phyloP scores from a whole-genome alignment of 2,888 invertebrate genomes.

The Coelinius sp. region DNA sequence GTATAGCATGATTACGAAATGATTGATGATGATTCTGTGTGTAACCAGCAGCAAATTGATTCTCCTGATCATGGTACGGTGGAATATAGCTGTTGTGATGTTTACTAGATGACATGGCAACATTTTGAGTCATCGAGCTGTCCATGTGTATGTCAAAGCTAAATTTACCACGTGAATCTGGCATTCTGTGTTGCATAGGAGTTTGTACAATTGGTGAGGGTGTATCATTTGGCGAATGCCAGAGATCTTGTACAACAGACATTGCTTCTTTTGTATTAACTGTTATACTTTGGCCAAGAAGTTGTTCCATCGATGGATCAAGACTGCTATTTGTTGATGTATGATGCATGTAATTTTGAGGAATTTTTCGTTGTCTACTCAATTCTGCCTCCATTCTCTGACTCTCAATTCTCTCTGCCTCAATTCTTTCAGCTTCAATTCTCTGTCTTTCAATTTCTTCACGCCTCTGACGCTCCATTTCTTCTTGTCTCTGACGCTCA shows the following conservation, averaged over 20 bases:
- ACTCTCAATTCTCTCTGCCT: slow-evolving; percentile 38
- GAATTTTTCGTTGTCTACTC: slow-evolving; percentile 59
- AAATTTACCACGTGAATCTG: slow-evolving; percentile 58
- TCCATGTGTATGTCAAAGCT: slow-evolving; percentile 68
- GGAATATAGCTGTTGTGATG: slow-evolving; percentile 57
- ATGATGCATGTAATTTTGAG: slow-evolving; percentile 61
- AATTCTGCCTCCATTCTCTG: slow-evolving; percentile 57
- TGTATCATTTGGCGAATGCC: slow-evolving; percentile 67
- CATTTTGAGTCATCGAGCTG: slow-evolving; percentile 68
- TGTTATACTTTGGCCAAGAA: slow-evolving; percentile 76
- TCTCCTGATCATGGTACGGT: slow-evolving; percentile 66
- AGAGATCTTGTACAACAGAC: slow-evolving; percentile 77
- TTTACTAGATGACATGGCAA: slow-evolving; percentile 58
- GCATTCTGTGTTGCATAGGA: slow-evolving; percentile 56
- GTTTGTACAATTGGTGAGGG: slow-evolving; percentile 44
- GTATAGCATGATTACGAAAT: slow-evolving; percentile 58
- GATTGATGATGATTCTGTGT: slow-evolving; percentile 45
- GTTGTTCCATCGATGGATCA: slow-evolving; percentile 65
- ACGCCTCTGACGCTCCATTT: slow-evolving; percentile 56
- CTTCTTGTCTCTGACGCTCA: slow-evolving; percentile 49
- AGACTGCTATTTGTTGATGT: slow-evolving; percentile 49
- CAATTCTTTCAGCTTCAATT: slow-evolving; percentile 48
- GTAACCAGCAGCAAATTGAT: slow-evolving; percentile 58
- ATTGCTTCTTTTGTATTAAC: slow-evolving; percentile 81
- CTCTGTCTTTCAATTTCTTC: slow-evolving; percentile 53